A percentile compares a stretch with the other conserved stretches of the same genome.
Conservation (phyloP, 1,140 invertebrate species). For the Fopius arisanus region DNA sequence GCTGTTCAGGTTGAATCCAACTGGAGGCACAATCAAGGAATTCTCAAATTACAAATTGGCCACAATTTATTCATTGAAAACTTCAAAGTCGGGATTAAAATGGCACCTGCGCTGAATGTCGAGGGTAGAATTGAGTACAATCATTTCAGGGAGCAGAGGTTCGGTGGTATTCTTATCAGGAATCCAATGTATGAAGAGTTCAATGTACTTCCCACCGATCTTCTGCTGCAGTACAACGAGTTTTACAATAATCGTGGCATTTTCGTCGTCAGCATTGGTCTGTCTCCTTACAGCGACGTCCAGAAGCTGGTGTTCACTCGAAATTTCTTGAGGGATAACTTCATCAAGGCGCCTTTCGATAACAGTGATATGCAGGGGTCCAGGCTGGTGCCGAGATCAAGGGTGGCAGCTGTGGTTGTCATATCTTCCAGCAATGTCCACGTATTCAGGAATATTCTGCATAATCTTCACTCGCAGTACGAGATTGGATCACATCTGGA, state of each 20-base stretch:
- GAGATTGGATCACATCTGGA: slow-evolving; percentile 95
- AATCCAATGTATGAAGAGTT: slow-evolving; percentile 82
- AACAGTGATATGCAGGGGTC: slow-evolving; percentile 69
- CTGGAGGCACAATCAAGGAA: slow-evolving; percentile 71
- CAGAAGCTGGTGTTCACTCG: slow-evolving; percentile 87
- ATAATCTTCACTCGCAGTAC: slow-evolving; percentile 89
- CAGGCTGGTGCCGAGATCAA: slow-evolving; percentile 83
- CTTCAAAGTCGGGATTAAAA: slow-evolving; percentile 76
- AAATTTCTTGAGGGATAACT: slow-evolving; percentile 89
- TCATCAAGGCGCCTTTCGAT: slow-evolving; percentile 86
- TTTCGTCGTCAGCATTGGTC: slow-evolving; percentile 86
- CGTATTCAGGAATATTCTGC: slow-evolving; percentile 90
- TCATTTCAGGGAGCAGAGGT: slow-evolving; percentile 81
- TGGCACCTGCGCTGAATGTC: slow-evolving; percentile 87
- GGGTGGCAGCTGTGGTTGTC: slow-evolving; percentile 89
- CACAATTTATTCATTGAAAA: slow-evolving; percentile 86
- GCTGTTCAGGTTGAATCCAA: slow-evolving; percentile 82
- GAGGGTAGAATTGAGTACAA: slow-evolving; percentile 85
- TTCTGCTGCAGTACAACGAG: slow-evolving; percentile 87
- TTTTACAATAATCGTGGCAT: slow-evolving; percentile 87
- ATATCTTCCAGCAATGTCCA: slow-evolving; percentile 90
- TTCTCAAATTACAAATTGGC: slow-evolving; percentile 79
- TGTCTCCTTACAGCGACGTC: slow-evolving; percentile 83
- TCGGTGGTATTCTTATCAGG: slow-evolving; percentile 86
- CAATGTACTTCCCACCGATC: slow-evolving; percentile 70